Conservation (phyloP, 2,888 invertebrate species). For the Operophtera brumata region DNA sequence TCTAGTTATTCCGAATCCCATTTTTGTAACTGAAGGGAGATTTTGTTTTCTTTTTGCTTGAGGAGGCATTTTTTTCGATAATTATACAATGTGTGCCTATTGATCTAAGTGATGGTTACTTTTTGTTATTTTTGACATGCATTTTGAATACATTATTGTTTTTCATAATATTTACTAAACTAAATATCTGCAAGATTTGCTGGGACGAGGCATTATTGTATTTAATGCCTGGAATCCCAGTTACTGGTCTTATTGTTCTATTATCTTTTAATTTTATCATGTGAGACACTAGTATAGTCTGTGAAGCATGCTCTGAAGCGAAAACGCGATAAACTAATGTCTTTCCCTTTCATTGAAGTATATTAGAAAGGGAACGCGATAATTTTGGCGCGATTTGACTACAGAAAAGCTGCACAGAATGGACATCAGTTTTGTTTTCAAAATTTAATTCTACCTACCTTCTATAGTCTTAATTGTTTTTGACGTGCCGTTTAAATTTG, state of each 20-base stretch:
- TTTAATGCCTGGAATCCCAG: neutral
- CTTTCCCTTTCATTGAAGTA: too few species aligned
- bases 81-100: conserved; percentile 26
- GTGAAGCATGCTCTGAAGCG: too few species aligned
- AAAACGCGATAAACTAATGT: too few species aligned
- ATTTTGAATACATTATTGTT: neutral
- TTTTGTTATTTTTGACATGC: conserved; percentile 22
- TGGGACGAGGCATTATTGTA: neutral
- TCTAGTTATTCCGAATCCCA: conserved; percentile 48
- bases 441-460: too few species aligned
- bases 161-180: neutral
- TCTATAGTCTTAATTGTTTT: too few species aligned
- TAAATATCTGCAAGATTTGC: neutral
- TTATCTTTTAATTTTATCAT: neutral
- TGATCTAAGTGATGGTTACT: conserved; percentile 21
- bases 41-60: conserved; percentile 41
- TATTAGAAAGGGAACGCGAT: too few species aligned
- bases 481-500: too few species aligned
- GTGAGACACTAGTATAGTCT: neutral
- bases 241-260: neutral
- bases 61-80: conserved; percentile 39
- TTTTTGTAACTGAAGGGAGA: conserved; percentile 26
- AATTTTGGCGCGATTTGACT: too few species aligned
- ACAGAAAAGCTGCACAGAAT: too few species aligned
- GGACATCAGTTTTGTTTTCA: too few species aligned